Conservation (phyloP, 2,797 vertebrate genomes). For the Trichosurus vulpecula region DNA sequence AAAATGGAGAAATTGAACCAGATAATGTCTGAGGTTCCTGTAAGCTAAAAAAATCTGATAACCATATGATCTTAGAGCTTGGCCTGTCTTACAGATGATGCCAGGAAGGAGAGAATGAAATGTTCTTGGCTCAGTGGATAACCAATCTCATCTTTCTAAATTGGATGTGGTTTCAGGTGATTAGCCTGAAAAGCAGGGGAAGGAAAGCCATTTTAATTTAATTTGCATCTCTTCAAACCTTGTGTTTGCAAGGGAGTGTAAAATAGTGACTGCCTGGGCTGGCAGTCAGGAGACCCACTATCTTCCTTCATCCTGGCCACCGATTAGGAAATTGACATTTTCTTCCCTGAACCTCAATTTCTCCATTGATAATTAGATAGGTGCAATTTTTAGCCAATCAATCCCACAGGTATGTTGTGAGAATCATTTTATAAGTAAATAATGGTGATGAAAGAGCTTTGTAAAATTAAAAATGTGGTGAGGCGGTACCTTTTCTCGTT, state of each 20-base stretch:
- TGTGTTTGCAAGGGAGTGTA: neutral
- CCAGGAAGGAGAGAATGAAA: conserved; percentile 16
- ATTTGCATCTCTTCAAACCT: conserved; percentile 5
- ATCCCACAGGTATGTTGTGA: neutral
- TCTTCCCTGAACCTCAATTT: neutral
- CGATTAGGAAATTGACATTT: neutral
- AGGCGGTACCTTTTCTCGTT: neutral
- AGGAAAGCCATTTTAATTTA: neutral
- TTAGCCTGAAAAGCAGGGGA: neutral
- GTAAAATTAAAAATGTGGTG: neutral
- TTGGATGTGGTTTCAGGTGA: conserved; percentile 15
- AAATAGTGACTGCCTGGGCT: neutral
- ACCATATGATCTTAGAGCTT: neutral
- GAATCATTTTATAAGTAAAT: neutral
- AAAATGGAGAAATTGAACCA: neutral
- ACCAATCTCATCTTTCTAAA: conserved; percentile 5
- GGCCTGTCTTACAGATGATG: neutral
- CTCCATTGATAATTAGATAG: neutral
- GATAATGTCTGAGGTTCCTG: neutral
- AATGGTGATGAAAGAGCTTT: neutral
- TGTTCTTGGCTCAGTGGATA: neutral
- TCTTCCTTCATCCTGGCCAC: neutral
- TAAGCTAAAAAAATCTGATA: neutral
- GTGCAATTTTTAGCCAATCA: neutral
- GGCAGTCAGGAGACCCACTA: neutral